Evolutionary conservation across 1,140 invertebrate species (phyloP).

Genomic region (Apolygus lucorum): DNA sequence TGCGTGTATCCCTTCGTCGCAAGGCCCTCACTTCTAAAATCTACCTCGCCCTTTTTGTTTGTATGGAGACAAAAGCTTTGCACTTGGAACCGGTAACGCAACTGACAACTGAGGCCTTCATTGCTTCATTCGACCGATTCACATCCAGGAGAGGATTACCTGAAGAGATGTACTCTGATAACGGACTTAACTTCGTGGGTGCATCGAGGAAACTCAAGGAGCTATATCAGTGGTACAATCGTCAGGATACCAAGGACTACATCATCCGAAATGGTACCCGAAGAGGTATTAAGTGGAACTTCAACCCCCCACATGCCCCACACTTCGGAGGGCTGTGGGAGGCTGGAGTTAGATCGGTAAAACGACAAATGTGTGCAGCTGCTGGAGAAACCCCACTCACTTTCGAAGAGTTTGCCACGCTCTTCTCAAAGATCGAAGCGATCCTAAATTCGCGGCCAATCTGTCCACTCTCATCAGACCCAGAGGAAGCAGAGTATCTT

Average conservation of each 20-base stretch:
- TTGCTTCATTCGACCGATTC: conserved; percentile 40
- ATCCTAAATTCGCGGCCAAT: conserved; percentile 40
- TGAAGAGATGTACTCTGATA: conserved; percentile 37
- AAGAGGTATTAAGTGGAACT: conserved; percentile 2
- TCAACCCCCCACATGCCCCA: conserved; percentile 21
- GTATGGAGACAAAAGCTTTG: too few species aligned
- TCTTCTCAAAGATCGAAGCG: conserved; percentile 36
- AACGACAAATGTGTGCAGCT: conserved; percentile 35
- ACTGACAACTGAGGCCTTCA: conserved; percentile 39
- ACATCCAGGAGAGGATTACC: conserved; percentile 37
- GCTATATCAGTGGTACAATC: not conserved
- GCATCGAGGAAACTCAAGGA: conserved; percentile 24
- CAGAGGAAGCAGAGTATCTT: conserved; percentile 34
- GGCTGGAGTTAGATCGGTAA: conserved; percentile 33
- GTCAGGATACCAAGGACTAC: not conserved
- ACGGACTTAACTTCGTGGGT: conserved; percentile 40
- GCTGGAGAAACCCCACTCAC: conserved; percentile 33
- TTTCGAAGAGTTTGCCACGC: conserved; percentile 35
- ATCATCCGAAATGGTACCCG: not conserved
- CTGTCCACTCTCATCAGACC: conserved; percentile 36
- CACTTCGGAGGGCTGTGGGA: conserved; percentile 27
- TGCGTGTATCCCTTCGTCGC: too few species aligned
- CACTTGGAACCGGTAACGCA: too few species aligned
- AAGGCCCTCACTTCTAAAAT: too few species aligned
- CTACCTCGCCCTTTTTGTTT: too few species aligned